Evolutionary conservation across 2,797 vertebrate genomes (phyloP).

Genomic region (Acanthornis magna): DNA sequence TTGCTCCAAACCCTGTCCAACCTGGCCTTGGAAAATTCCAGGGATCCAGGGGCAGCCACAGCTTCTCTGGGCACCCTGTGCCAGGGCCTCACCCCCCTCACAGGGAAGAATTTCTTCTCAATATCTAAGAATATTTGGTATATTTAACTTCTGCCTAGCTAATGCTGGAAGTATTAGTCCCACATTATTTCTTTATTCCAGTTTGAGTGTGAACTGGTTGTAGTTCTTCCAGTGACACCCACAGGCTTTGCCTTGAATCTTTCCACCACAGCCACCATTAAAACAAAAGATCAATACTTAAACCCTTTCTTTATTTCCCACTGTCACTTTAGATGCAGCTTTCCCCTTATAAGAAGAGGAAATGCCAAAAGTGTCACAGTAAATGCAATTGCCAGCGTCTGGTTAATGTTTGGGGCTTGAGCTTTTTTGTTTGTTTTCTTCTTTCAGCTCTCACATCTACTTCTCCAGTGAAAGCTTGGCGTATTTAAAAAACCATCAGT

Average conservation of each 20-base stretch:
- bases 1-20: fast-evolving
- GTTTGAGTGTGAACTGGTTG: not conserved
- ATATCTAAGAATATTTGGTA: not conserved
- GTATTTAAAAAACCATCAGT: not conserved
- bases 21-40: not conserved
- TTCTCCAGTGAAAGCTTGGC: not conserved
- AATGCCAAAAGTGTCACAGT: conserved; percentile 46
- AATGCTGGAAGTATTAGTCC: not conserved
- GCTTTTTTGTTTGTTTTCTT: conserved; percentile 1
- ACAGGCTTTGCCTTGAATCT: not conserved
- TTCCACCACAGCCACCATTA: not conserved
- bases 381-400: conserved; percentile 56
- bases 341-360: not conserved
- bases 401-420: not conserved
- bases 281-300: not conserved
- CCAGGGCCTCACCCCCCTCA: fast-evolving
- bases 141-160: not conserved
- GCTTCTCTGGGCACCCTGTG: not conserved
- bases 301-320: not conserved
- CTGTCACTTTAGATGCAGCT: not conserved
- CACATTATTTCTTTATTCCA: not conserved
- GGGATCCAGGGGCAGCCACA: not conserved
- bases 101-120: not conserved
- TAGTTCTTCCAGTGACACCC: conserved; percentile 26
- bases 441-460: not conserved